Conservation (phyloP, 2,113 vertebrate genomes). For the Recurvirostra avosetta region DNA sequence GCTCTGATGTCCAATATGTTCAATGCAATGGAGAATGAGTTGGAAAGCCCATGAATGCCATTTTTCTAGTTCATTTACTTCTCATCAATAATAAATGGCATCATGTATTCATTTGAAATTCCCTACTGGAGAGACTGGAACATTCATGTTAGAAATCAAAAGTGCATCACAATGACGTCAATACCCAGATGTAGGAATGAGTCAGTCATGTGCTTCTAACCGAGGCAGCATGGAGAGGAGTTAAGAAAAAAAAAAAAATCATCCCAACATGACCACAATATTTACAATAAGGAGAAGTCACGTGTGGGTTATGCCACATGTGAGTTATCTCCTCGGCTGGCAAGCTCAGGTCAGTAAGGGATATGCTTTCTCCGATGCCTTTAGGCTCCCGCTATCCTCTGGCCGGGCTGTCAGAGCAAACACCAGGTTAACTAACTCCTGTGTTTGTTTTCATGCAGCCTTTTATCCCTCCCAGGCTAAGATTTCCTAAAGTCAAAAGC, state of each 20-base stretch:
- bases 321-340: background rate
- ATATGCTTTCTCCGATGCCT: background rate
- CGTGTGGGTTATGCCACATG: background rate
- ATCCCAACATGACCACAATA: background rate
- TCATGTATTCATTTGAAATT: background rate
- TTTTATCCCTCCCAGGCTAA: background rate
- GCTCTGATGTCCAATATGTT: conserved; percentile 55
- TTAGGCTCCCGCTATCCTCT: background rate
- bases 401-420: background rate
- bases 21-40: conserved; percentile 20
- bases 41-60: background rate
- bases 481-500: background rate
- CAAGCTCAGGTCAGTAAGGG: background rate
- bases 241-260: background rate
- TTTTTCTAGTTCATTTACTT: conserved; percentile 40
- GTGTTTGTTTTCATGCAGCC: background rate
- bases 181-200: conserved; percentile 27
- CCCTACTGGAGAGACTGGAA: conserved; percentile 3
- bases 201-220: conserved; percentile 26
- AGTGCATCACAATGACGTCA: conserved; percentile 38
- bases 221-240: background rate
- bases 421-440: background rate
- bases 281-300: background rate
- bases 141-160: conserved; percentile 13
- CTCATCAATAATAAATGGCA: conserved; percentile 17